Conservation (phyloP, 2,888 invertebrate species). For the Calliphora vomitoria region DNA sequence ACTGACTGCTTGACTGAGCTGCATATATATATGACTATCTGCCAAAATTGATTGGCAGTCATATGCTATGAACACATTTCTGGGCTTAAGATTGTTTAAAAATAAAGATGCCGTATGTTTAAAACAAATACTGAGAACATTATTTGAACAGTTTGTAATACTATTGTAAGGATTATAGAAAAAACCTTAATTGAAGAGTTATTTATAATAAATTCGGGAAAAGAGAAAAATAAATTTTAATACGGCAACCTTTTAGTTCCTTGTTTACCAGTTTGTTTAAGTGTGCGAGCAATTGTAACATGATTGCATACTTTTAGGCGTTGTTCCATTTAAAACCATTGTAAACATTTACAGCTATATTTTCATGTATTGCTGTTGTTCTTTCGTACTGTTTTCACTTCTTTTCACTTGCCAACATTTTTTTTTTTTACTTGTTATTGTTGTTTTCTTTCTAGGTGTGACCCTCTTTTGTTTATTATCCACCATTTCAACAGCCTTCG, state of each 20-base stretch:
- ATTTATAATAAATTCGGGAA: no score
- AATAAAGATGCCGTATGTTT: not conserved
- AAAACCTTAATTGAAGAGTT: no score
- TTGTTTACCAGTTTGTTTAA: not conserved
- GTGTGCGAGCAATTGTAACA: not conserved
- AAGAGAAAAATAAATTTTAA: no score
- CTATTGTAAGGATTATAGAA: no score
- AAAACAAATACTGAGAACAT: not conserved
- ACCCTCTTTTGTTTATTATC: slow-evolving; percentile 87
- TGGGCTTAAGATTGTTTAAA: not conserved
- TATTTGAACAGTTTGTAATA: not conserved
- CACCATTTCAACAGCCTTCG: slow-evolving; percentile 89
- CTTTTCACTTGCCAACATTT: slow-evolving; percentile 37
- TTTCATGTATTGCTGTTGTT: slow-evolving; percentile 70
- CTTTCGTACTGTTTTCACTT: slow-evolving; percentile 32
- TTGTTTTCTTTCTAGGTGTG: slow-evolving; percentile 77
- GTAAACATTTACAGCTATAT: slow-evolving; percentile 39
- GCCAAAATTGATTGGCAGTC: not conserved
- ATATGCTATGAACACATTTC: not conserved
- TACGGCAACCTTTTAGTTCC: not conserved
- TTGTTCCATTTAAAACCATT: slow-evolving; percentile 38
- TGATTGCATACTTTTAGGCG: slow-evolving; percentile 56
- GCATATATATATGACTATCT: not conserved
- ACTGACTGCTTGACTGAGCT: not conserved
- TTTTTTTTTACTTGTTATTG: not conserved